Evolutionary conservation across 2,113 vertebrate species (phyloP).

Genomic region (Elanoides forficatus): DNA sequence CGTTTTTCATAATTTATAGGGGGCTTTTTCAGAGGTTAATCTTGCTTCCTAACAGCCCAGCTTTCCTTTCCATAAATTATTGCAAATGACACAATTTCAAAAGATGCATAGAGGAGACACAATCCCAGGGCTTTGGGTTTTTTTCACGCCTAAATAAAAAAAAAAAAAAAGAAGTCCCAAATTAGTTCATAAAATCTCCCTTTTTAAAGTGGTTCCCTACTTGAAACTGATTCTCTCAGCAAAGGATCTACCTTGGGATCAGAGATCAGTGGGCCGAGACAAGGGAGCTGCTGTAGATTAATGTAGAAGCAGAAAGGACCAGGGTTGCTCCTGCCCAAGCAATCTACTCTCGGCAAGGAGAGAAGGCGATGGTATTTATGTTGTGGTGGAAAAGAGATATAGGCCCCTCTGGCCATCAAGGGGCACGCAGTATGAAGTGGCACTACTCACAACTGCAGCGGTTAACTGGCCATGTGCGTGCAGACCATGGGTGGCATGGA

Average conservation of each 20-base stretch:
- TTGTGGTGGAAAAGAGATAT: not conserved
- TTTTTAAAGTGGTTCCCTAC: not conserved
- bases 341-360: not conserved
- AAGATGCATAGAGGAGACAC: not conserved
- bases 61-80: not conserved
- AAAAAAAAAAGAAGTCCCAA: not conserved
- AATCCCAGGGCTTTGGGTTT: not conserved
- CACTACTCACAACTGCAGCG: rapidly evolving
- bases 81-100: not conserved
- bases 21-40: not conserved
- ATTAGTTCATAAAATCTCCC: not conserved
- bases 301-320: not conserved
- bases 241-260: not conserved
- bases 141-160: not conserved
- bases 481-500: rapidly evolving
- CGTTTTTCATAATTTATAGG: not conserved
- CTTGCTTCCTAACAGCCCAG: not conserved
- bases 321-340: not conserved
- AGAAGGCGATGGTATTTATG: not conserved
- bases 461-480: rapidly evolving
- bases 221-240: not conserved
- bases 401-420: not conserved
- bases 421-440: rapidly evolving
- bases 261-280: not conserved
- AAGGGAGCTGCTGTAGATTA: not conserved